These are phyloP conservation scores for Oscheius sp. DNA, from an alignment of 1,140 invertebrate species.

Conservation along the genomic window DNA sequence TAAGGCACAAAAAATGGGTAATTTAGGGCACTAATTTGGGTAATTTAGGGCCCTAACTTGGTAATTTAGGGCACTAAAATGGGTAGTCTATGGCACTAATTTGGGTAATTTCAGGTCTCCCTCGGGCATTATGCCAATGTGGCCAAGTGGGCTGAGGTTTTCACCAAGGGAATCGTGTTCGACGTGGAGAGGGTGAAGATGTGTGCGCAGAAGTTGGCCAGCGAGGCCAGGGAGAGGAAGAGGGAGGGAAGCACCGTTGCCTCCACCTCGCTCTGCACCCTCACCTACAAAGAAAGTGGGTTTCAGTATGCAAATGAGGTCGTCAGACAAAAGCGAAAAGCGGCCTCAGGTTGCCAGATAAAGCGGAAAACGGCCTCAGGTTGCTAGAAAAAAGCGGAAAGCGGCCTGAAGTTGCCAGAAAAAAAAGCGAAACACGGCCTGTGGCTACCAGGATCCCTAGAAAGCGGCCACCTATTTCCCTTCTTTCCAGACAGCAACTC, in stretches of 20 bases:
- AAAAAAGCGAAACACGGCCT: too few relatives aligned
- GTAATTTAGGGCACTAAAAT: too few relatives aligned
- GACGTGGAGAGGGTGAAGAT: slow-evolving; percentile 68
- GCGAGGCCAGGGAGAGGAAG: slow-evolving; percentile 74
- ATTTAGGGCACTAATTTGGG: too few relatives aligned
- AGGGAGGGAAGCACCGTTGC: slow-evolving; percentile 69
- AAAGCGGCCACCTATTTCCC: too few relatives aligned
- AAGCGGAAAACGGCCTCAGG: too few relatives aligned
- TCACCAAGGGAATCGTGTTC: slow-evolving; percentile 73
- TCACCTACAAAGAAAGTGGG: slow-evolving; percentile 31
- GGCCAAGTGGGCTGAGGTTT: slow-evolving; percentile 74
- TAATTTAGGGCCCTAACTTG: too few relatives aligned
- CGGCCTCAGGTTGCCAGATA: too few relatives aligned
- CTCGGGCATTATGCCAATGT: slow-evolving; percentile 73
- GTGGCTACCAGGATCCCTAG: neutral
- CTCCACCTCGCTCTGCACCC: slow-evolving; percentile 59
- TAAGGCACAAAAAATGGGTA: too few relatives aligned
- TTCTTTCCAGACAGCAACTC: slow-evolving; percentile 38
- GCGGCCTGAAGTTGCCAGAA: too few relatives aligned
- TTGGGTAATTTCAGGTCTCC: slow-evolving; percentile 60
- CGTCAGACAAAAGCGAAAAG: too few relatives aligned
- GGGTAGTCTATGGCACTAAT: too few relatives aligned
- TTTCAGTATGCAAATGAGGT: neutral
- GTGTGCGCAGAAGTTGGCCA: slow-evolving; percentile 67
- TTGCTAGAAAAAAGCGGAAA: too few relatives aligned